Percentiles rank a stretch among this genome's conserved stretches.
phyloP scores from a whole-genome alignment of 2,888 invertebrate genomes.

The Alitta virens region DNA sequence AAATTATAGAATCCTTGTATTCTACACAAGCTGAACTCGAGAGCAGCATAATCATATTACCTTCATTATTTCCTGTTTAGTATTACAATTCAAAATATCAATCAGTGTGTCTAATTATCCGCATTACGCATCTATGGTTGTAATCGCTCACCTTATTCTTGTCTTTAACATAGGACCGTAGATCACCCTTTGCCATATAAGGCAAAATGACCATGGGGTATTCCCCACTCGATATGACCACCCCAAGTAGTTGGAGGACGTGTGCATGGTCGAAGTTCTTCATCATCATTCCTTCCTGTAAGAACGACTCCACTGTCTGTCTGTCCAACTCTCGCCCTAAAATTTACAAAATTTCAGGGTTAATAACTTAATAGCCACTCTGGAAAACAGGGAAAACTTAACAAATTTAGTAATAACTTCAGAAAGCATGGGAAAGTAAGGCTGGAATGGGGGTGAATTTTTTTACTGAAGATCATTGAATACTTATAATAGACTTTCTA shows the following conservation, averaged over 20 bases:
- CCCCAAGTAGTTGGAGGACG: constrained; percentile 59
- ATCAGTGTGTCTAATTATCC: no score
- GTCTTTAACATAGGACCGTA: constrained; percentile 55
- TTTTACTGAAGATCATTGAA: no score
- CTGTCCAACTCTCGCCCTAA: constrained; percentile 41
- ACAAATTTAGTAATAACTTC: neutral
- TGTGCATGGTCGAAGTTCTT: constrained; percentile 61
- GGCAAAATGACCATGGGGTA: constrained; percentile 61
- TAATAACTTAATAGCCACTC: neutral
- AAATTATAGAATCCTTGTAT: no score
- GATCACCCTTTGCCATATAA: constrained; percentile 61
- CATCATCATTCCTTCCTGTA: constrained; percentile 61
- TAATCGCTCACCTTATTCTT: constrained; percentile 55
- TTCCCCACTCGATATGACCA: constrained; percentile 56
- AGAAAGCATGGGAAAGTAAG: neutral
- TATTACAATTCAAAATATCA: no score
- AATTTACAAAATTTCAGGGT: neutral
- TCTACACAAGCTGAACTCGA: no score
- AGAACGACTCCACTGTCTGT: constrained; percentile 47
- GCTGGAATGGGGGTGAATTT: no score
- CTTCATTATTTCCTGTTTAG: no score
- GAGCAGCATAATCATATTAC: no score
- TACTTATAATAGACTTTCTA: no score
- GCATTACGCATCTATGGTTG: no score
- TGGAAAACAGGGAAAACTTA: neutral